A percentile compares a stretch with the other conserved stretches of the same genome.
Conservation (phyloP, 2,888 invertebrate genomes). For the Lepidocyrtinus sp. region DNA sequence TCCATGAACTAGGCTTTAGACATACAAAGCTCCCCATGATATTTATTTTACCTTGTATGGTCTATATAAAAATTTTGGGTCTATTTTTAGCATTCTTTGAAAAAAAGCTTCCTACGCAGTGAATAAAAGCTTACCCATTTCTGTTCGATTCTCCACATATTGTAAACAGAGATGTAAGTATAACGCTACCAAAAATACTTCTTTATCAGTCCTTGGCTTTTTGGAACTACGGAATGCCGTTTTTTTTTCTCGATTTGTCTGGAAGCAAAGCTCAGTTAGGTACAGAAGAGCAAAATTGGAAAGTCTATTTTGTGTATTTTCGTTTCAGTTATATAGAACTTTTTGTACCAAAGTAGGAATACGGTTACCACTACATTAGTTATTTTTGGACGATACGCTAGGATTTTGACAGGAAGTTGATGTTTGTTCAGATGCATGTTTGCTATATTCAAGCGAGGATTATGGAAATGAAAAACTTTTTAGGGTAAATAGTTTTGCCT, state of each 20-base stretch:
- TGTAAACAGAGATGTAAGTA: not conserved
- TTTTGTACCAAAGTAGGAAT: too few species aligned
- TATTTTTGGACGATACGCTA: too few species aligned
- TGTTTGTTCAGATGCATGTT: too few species aligned
- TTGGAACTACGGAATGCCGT: not conserved
- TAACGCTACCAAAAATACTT: too few species aligned
- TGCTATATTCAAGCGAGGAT: too few species aligned
- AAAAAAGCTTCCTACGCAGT: conserved; percentile 39
- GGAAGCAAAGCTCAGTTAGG: not conserved
- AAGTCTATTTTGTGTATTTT: too few species aligned
- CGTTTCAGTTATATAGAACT: not conserved
- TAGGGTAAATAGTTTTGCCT: too few species aligned
- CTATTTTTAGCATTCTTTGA: conserved; percentile 38
- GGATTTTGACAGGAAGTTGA: too few species aligned
- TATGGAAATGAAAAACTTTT: too few species aligned
- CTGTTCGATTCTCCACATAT: not conserved
- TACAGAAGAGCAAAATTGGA: conserved; percentile 16
- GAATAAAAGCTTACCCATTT: conserved; percentile 36
- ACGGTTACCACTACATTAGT: too few species aligned
- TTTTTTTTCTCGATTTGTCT: conserved; percentile 1
- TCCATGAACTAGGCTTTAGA: too few species aligned
- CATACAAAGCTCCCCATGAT: too few species aligned
- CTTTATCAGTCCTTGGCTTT: conserved; percentile 17
- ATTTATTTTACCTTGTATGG: conserved; percentile 28
- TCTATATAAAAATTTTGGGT: conserved; percentile 31